Evolutionary conservation across 2,888 invertebrate genomes (phyloP), one percentile per base, ranked within the genome.

Genomic region (Leptura quadrifasciata): DNA sequence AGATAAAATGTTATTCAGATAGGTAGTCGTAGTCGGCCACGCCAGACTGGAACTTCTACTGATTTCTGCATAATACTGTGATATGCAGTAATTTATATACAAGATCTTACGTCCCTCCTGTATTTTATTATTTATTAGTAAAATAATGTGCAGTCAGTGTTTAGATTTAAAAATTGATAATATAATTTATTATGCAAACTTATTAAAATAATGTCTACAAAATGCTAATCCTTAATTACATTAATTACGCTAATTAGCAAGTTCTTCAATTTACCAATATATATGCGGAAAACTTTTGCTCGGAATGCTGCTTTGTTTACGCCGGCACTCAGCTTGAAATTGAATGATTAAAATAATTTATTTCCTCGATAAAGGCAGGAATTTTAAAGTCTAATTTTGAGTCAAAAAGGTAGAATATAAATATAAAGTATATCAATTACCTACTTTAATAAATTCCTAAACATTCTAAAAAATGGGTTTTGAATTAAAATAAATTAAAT

Each of bases 301-400:
- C n/a, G 17, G 1, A 47, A n/a, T n/a, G 1, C 10, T 47, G 47
- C 24, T 18, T 31, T 18, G 21, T 54, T 31, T 21, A 67, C 21
- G 27, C 24, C 54, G 65, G 54, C 52, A 60, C 31, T n/a, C n/a
- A 6, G 24, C 17, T 20, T 35, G 27, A 27, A 60, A 60, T 24
- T 31, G 57, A 68, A 31, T 57, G 18, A 57, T 68, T 57, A 68
- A 55, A 17, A 31, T 68, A 57, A 68, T 68, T 68, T 68, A 68
- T 35, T n/a, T 12, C 18, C 2, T 31, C 17, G 57, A 68, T 68
- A 68, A 68, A 55, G 31, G 15, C 54, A 21, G 17, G 55, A 68
- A 68, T 57, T 27, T 18, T 52, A n/a, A 21, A 20, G 9, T 55
- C 24, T 27, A 63, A 31, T 63, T 61, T 61, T 63, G 63, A 9